phyloP scores from a whole-genome alignment of 92 coral and sea anemone genomes.

The Diadumene lineata region DNA sequence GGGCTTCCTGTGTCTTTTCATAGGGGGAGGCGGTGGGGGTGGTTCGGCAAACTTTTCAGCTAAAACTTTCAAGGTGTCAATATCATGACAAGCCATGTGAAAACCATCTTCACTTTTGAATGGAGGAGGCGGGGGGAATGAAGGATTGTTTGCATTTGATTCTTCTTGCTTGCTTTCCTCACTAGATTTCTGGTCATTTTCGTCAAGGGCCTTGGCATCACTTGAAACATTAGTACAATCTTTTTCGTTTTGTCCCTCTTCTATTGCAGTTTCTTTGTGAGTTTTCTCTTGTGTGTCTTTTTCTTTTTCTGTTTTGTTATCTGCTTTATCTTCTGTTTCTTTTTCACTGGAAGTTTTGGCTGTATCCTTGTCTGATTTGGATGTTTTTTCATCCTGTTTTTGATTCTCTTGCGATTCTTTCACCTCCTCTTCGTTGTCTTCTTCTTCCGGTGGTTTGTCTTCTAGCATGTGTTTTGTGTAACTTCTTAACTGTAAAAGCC shows the following conservation, averaged over 20 bases:
- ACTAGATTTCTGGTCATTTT: neutral
- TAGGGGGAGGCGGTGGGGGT: slow-evolving; percentile 72
- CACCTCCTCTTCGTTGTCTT: too few relatives aligned
- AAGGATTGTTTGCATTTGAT: neutral
- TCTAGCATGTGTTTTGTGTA: neutral
- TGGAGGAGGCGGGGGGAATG: slow-evolving; percentile 5
- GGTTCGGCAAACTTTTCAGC: slow-evolving; percentile 86
- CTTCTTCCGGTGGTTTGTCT: neutral
- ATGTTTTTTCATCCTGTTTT: neutral
- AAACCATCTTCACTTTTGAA: slow-evolving; percentile 73
- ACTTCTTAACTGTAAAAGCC: slow-evolving; percentile 24
- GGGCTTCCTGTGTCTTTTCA: slow-evolving; percentile 74
- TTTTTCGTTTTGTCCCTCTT: neutral
- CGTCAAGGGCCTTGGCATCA: neutral
- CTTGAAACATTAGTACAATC: neutral
- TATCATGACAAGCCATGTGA: slow-evolving; percentile 71
- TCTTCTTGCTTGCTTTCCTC: neutral
- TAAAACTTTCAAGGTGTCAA: slow-evolving; percentile 71
- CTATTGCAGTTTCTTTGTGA: neutral
- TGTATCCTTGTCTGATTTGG: neutral
- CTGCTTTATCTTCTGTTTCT: slow-evolving; percentile 15
- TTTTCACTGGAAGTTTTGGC: neutral
- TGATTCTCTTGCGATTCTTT: too few relatives aligned
- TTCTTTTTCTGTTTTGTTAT: neutral
- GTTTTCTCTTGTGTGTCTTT: neutral